These are phyloP conservation scores for Cyanocitta stelleri DNA, from an alignment of 2,113 vertebrate species.

Conservation along the genomic window DNA sequence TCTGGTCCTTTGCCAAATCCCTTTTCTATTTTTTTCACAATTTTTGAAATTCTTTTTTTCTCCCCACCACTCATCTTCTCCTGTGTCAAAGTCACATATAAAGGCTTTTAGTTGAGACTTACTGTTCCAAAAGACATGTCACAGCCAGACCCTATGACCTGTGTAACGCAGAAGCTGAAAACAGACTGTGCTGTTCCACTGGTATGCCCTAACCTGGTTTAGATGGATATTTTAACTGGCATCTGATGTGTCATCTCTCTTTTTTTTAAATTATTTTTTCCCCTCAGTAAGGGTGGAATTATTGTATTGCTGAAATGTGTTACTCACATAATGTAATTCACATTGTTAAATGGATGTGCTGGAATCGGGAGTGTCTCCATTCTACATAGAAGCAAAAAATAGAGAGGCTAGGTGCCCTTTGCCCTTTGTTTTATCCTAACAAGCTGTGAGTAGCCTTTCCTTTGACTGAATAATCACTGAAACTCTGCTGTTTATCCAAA, in stretches of 20 bases:
- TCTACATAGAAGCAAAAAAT: not conserved
- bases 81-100: not conserved
- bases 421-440: not conserved
- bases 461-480: not conserved
- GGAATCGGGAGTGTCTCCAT: not conserved
- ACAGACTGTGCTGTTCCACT: not conserved
- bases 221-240: not conserved
- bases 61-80: not conserved
- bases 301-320: not conserved
- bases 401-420: not conserved
- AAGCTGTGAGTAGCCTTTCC: not conserved
- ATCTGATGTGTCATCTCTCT: not conserved
- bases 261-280: not conserved
- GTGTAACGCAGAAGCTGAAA: not conserved
- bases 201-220: not conserved
- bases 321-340: not conserved
- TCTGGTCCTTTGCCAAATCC: not conserved
- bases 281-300: rapidly evolving
- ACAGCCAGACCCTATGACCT: not conserved
- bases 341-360: not conserved
- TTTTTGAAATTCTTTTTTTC: not conserved
- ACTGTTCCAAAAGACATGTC: not conserved
- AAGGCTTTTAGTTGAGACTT: not conserved
- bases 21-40: not conserved
- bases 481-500: not conserved